These are phyloP conservation scores for Neotoma lepida DNA, from an alignment of 2,113 vertebrate genomes.

Conservation along the genomic window DNA sequence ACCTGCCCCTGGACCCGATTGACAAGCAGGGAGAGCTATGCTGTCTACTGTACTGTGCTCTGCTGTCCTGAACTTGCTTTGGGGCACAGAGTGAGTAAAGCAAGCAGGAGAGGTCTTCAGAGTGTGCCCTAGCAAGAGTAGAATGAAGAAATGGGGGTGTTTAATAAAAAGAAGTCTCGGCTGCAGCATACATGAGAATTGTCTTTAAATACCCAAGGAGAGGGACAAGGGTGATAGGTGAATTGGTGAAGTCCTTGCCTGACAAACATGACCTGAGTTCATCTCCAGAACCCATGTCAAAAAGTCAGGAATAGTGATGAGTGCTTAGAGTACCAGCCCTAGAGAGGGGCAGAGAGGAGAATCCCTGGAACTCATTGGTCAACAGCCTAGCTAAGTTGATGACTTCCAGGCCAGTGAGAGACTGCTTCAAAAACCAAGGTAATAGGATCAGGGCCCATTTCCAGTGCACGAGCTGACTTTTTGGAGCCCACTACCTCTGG, in stretches of 20 bases:
- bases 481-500: no score
- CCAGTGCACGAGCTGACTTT: no score
- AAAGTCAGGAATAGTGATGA: neutral
- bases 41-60: neutral
- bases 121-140: neutral
- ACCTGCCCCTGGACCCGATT: neutral
- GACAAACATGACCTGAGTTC: neutral
- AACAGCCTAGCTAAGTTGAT: neutral
- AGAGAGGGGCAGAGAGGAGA: neutral
- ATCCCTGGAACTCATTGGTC: neutral
- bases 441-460: no score
- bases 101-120: neutral
- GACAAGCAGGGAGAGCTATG: neutral
- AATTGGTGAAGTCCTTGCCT: neutral
- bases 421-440: neutral
- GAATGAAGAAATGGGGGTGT: neutral
- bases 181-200: neutral
- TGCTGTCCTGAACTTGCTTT: neutral
- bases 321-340: neutral
- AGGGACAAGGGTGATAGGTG: neutral
- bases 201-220: neutral
- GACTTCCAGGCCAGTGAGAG: neutral
- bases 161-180: neutral
- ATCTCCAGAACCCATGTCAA: neutral
- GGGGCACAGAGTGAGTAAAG: neutral